phyloP scores from a whole-genome alignment of 2,797 vertebrate genomes.

The Pangasius sanitwongsei region DNA sequence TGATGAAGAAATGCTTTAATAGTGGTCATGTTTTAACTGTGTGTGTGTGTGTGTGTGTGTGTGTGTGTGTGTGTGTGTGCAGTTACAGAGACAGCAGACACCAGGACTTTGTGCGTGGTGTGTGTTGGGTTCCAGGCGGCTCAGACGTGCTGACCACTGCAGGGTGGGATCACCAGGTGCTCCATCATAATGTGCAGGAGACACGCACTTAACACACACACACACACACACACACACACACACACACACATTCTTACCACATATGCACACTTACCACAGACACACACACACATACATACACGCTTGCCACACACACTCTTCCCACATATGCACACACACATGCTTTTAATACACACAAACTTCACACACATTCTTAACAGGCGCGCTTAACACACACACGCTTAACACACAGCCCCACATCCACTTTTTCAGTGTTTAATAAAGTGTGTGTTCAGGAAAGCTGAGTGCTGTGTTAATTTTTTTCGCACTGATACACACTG shows the following conservation, averaged over 20 bases:
- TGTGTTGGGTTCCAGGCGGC: slow-evolving; percentile 84
- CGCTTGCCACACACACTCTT: neutral
- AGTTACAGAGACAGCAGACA: slow-evolving; percentile 86
- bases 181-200: slow-evolving; percentile 81
- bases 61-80: neutral
- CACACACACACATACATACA: neutral
- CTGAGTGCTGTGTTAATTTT: neutral
- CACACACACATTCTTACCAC: neutral
- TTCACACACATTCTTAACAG: too few relatives aligned
- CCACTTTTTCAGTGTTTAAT: neutral
- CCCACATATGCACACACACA: too few relatives aligned
- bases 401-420: neutral
- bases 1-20: neutral
- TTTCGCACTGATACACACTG: neutral
- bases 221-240: neutral
- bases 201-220: neutral
- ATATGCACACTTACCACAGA: neutral
- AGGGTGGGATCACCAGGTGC: slow-evolving; percentile 95
- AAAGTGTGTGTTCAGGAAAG: slow-evolving; percentile 16
- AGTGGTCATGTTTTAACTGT: too few relatives aligned
- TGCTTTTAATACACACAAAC: too few relatives aligned
- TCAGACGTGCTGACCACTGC: slow-evolving; percentile 85
- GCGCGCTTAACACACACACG: too few relatives aligned
- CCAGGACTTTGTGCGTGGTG: slow-evolving; percentile 88
- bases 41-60: neutral